phyloP scores from a whole-genome alignment of 2,888 invertebrate genomes.

The Agrochola lota region DNA sequence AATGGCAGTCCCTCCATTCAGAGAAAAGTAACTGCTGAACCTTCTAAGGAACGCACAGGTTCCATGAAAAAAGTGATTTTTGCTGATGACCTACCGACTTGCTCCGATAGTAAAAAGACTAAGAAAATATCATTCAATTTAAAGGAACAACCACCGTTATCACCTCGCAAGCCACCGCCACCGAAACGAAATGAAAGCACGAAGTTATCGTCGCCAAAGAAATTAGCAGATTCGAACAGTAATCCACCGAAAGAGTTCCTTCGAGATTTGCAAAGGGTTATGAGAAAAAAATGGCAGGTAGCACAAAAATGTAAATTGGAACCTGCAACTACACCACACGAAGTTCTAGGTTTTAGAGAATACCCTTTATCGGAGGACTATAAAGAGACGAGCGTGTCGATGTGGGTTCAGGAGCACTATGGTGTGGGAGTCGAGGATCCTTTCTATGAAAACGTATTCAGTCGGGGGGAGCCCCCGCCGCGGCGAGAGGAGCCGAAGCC shows the following conservation, averaged over 20 bases:
- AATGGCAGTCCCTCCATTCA: constrained; percentile 82
- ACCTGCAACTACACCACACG: constrained; percentile 96
- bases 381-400: constrained; percentile 95
- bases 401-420: constrained; percentile 97
- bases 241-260: constrained; percentile 95
- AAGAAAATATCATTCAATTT: constrained; percentile 93
- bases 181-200: constrained; percentile 95
- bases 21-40: constrained; percentile 80
- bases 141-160: constrained; percentile 87
- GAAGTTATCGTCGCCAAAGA: constrained; percentile 94
- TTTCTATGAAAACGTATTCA: constrained; percentile 94
- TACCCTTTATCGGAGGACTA: constrained; percentile 94
- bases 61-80: constrained; percentile 91
- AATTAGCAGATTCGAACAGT: constrained; percentile 93
- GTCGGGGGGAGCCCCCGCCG: constrained; percentile 75
- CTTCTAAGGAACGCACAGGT: constrained; percentile 85
- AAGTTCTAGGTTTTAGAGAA: constrained; percentile 97
- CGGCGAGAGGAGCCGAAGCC: constrained; percentile 82
- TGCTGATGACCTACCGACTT: constrained; percentile 90
- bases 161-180: constrained; percentile 93
- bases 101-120: constrained; percentile 87
- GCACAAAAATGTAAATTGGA: constrained; percentile 97
- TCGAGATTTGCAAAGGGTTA: constrained; percentile 96
- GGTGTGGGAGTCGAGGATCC: constrained; percentile 91
- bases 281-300: constrained; percentile 98